Percentiles rank a stretch among this genome's conserved stretches.
phyloP scores from a whole-genome alignment of 2,113 vertebrate genomes.

The Cichladusa arquata region DNA sequence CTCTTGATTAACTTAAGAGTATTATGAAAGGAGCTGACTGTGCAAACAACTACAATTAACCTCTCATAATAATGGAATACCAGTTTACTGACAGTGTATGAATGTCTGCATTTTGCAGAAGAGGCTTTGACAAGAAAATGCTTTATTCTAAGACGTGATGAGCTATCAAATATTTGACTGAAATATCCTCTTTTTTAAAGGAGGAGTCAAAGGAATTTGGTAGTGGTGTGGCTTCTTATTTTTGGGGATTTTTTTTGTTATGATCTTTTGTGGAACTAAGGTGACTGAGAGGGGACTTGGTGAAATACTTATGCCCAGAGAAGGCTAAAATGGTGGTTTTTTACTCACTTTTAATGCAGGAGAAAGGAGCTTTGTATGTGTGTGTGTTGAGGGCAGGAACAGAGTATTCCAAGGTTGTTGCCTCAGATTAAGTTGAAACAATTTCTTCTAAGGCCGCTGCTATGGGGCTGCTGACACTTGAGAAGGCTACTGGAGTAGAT shows the following conservation, averaged over 20 bases:
- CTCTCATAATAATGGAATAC: background rate
- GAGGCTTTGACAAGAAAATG: background rate
- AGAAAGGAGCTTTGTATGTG: background rate
- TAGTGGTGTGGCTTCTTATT: background rate
- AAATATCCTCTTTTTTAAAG: background rate
- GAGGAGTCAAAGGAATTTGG: background rate
- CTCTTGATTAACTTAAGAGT: background rate
- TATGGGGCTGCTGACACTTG: background rate
- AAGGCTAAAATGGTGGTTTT: background rate
- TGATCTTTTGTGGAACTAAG: background rate
- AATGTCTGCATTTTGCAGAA: background rate
- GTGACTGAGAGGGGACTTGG: background rate
- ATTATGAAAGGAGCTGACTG: background rate
- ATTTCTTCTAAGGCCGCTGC: background rate
- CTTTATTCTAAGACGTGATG: background rate
- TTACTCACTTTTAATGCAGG: background rate
- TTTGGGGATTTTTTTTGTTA: background rate
- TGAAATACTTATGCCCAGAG: background rate
- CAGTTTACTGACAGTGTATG: background rate
- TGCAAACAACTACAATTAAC: background rate
- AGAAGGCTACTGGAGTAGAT: background rate
- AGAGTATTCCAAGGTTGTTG: background rate
- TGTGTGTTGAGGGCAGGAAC: background rate
- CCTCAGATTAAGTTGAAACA: background rate
- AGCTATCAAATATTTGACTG: background rate